These are phyloP conservation scores for Metopolophium dirhodum DNA, from an alignment of 1,140 invertebrate species.

Conservation along the genomic window DNA sequence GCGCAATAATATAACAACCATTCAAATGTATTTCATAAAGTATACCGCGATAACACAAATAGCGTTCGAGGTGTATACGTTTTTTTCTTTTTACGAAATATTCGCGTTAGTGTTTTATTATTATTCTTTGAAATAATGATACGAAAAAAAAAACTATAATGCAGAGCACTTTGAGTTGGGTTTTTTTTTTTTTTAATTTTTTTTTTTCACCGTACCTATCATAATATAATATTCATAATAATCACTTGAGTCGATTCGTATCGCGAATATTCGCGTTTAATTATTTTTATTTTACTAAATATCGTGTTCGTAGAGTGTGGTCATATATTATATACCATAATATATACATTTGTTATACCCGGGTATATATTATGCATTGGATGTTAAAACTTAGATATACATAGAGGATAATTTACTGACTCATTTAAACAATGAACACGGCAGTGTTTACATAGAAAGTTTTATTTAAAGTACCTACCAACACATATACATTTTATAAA, in stretches of 20 bases:
- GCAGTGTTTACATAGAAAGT: neutral
- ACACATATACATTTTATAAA: neutral
- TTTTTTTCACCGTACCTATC: neutral
- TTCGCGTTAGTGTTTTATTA: neutral
- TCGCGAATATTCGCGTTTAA: neutral
- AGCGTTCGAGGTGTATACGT: neutral
- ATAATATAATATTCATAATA: neutral
- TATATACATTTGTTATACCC: neutral
- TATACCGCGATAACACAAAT: neutral
- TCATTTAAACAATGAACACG: neutral
- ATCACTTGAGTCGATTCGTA: neutral
- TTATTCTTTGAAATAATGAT: neutral
- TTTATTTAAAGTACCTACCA: neutral
- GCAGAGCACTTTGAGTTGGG: neutral
- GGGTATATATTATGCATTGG: neutral
- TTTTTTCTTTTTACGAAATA: neutral
- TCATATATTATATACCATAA: neutral
- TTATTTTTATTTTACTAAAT: neutral
- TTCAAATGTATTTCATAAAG: neutral
- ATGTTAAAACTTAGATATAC: neutral
- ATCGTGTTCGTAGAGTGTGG: neutral
- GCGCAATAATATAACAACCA: neutral
- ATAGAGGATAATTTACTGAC: neutral
- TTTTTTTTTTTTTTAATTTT: neutral
- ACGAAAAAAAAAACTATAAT: neutral